Conservation (phyloP, 2,888 invertebrate genomes). For the Clusia tigrina region DNA sequence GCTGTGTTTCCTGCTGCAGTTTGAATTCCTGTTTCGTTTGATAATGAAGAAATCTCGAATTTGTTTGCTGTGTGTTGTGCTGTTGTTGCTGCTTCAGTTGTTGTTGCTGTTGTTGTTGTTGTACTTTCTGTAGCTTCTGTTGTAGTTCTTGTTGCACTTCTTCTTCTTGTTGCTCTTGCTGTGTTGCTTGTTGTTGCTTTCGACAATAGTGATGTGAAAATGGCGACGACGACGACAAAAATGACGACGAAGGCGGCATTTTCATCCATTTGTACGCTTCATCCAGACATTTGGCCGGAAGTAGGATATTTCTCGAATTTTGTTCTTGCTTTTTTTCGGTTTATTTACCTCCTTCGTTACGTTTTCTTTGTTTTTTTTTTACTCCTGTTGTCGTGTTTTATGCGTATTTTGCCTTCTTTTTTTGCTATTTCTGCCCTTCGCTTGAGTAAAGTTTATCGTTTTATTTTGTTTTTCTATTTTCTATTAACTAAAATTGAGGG, state of each 20-base stretch:
- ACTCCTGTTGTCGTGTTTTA: slow-evolving; percentile 23
- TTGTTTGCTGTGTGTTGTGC: slow-evolving; percentile 10
- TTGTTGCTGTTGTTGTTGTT: slow-evolving; percentile 19
- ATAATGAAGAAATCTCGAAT: not conserved
- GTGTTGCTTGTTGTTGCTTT: slow-evolving; percentile 31
- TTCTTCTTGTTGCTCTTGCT: slow-evolving; percentile 29
- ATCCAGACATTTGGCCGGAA: slow-evolving; percentile 56
- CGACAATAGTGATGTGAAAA: slow-evolving; percentile 53
- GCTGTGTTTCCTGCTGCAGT: slow-evolving; percentile 8
- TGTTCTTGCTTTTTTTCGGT: not conserved
- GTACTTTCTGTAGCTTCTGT: slow-evolving; percentile 21
- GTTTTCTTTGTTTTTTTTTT: slow-evolving; percentile 20
- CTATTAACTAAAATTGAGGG: no score
- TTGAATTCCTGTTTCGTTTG: not conserved
- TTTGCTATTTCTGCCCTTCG: slow-evolving; percentile 8
- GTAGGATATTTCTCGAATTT: not conserved
- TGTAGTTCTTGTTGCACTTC: slow-evolving; percentile 22
- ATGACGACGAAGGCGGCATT: slow-evolving; percentile 58
- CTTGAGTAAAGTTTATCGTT: no score
- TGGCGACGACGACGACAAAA: slow-evolving; percentile 54
- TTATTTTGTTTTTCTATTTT: no score
- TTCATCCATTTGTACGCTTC: slow-evolving; percentile 58
- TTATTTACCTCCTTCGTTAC: not conserved
- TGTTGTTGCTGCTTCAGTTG: slow-evolving; percentile 19
- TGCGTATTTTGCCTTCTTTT: not conserved